These are phyloP conservation scores for Heliconius nattereri DNA, from an alignment of 1,140 invertebrate species.

Conservation along the genomic window DNA sequence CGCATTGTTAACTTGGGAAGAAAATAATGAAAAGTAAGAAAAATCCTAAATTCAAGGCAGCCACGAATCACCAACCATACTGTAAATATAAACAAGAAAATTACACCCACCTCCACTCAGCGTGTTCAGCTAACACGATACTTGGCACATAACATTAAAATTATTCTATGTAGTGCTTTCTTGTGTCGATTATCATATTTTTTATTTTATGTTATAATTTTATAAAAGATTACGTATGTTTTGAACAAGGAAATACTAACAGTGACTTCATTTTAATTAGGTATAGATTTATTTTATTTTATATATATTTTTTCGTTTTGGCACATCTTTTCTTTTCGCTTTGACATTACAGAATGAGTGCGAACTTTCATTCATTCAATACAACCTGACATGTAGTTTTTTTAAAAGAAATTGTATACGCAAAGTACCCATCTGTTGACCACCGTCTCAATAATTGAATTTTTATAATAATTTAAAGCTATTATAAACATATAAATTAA, in stretches of 20 bases:
- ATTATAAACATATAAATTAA: background rate
- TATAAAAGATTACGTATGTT: slow-evolving; percentile 29
- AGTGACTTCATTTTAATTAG: slow-evolving; percentile 36
- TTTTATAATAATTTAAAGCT: slow-evolving; percentile 13
- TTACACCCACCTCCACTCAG: slow-evolving; percentile 2
- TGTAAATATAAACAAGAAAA: slow-evolving; percentile 13
- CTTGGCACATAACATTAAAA: slow-evolving; percentile 17
- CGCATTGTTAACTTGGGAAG: too few relatives aligned
- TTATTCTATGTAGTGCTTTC: slow-evolving; percentile 18
- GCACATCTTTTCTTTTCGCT: background rate
- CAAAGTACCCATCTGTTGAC: slow-evolving; percentile 8
- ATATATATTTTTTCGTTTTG: background rate
- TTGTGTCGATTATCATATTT: slow-evolving; percentile 20
- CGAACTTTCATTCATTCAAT: slow-evolving; percentile 14
- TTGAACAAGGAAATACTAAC: slow-evolving; percentile 24
- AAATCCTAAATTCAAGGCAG: too few relatives aligned
- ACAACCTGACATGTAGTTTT: background rate
- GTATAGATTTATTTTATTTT: background rate
- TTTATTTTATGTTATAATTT: slow-evolving; percentile 18
- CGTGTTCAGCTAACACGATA: slow-evolving; percentile 3
- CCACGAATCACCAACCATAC: too few relatives aligned
- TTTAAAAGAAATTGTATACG: background rate
- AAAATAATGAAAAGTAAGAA: too few relatives aligned
- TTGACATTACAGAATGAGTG: slow-evolving; percentile 3
- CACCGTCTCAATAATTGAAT: slow-evolving; percentile 3